A percentile compares a stretch with the other conserved stretches of the same genome.
Conservation (phyloP, 2,888 invertebrate genomes). For the Agrotis puta region DNA sequence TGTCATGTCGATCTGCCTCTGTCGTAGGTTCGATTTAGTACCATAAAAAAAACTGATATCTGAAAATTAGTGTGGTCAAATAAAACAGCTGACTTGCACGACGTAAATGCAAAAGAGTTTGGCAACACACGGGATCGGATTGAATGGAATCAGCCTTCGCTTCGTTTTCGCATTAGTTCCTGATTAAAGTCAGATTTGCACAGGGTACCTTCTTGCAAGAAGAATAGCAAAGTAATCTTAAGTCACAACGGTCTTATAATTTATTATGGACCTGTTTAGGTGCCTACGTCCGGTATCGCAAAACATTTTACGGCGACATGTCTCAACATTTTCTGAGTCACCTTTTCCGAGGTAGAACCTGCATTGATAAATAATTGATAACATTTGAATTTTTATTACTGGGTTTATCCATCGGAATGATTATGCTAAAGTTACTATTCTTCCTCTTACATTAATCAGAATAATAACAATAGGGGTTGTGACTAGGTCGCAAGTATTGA, state of each 20-base stretch:
- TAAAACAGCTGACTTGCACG: not conserved
- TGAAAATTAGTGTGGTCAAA: not conserved
- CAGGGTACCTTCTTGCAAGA: not conserved
- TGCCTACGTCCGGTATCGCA: not conserved
- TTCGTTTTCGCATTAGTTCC: not conserved
- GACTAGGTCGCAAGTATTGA: no score
- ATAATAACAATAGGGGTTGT: not conserved
- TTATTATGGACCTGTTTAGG: not conserved
- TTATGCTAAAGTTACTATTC: not conserved
- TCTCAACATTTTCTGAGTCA: conserved; percentile 27
- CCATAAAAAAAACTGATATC: not conserved
- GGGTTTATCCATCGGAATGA: conserved; percentile 23
- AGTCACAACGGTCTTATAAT: not conserved
- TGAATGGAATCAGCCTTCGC: no score
- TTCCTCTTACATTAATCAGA: conserved; percentile 13
- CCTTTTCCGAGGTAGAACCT: not conserved
- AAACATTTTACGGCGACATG: conserved; percentile 7
- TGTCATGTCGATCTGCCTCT: no score
- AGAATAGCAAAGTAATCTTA: not conserved
- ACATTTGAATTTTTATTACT: conserved; percentile 21
- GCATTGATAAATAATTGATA: no score
- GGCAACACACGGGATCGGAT: not conserved
- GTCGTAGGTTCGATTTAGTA: not conserved
- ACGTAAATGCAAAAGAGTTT: not conserved
- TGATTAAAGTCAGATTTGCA: not conserved